These are phyloP conservation scores for Drosophila lacertosa DNA, from an alignment of 1,140 invertebrate genomes.

Conservation along the genomic window DNA sequence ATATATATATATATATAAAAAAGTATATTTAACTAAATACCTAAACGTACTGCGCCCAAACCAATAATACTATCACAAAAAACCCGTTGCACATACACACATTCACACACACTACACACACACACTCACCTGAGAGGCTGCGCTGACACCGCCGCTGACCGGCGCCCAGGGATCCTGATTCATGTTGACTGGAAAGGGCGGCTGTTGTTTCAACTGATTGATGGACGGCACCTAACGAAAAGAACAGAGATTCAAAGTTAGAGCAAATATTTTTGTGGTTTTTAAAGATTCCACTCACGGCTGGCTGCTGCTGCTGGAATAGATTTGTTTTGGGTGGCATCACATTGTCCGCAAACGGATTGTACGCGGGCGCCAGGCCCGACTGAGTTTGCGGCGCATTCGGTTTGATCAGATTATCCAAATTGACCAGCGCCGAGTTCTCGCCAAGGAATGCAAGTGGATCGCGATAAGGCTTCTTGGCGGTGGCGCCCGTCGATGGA, in stretches of 20 bases:
- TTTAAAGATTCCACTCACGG: conserved; percentile 54
- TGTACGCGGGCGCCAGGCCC: conserved; percentile 71
- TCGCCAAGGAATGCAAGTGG: conserved; percentile 97
- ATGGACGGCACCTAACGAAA: conserved; percentile 84
- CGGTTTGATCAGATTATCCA: conserved; percentile 95
- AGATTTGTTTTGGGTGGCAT: conserved; percentile 84
- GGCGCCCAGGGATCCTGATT: conserved; percentile 84
- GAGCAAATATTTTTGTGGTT: neutral
- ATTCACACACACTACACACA: conserved; percentile 4
- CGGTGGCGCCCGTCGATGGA: conserved; percentile 72
- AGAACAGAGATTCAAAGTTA: no score
- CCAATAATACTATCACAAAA: no score
- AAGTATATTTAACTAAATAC: conserved; percentile 30
- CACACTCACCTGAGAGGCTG: conserved; percentile 73
- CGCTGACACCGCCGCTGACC: conserved; percentile 65
- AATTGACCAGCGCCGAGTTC: conserved; percentile 96
- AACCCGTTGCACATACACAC: conserved; percentile 1
- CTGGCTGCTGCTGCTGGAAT: conserved; percentile 84
- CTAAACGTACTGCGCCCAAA: conserved; percentile 24
- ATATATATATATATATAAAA: neutral
- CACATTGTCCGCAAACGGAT: conserved; percentile 83
- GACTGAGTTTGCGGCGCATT: conserved; percentile 67
- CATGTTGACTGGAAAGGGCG: conserved; percentile 83
- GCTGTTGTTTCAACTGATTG: conserved; percentile 85
- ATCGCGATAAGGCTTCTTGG: conserved; percentile 89